Evolutionary conservation across 2,888 invertebrate genomes (phyloP), one percentile per base, ranked within the genome.

Genomic region (Pyralis farinalis): DNA sequence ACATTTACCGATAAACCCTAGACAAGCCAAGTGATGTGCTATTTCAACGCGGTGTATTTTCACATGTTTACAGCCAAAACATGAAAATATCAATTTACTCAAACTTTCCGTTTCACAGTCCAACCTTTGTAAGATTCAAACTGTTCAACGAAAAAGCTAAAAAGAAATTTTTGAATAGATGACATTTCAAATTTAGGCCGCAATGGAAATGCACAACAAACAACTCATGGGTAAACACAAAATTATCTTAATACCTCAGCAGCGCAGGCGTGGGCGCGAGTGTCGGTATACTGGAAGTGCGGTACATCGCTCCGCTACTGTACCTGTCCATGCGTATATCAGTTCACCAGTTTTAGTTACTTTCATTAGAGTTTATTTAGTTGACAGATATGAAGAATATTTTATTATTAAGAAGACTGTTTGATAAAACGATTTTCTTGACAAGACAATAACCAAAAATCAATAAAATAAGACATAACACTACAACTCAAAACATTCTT

Each of bases 231-330:
- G 61, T 71, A 80, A 79, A 77, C 70, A 73, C 51, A 55, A 59
- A 62, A 51, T 56, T 66, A 54, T 73, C 16, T 16, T 16, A 16
- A 74, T 94, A 94, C 94, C 94, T 94, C 91, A 92, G 92, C 82
- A 92, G 83, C 73, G 91, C 90, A 82, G 92, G 91, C 77, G 92
- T 90, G 85, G 92, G 91, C 70, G 93, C 92, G 90, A 96, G 92
- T 90, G 95, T 94, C 81, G 96, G 96, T 91, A 96, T 96, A 91
- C 96, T 96, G 86, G 95, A 96, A 72, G 96, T 94, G 92, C 96
- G 93, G 92, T 94, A 94, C 91, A 96, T 95, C 90, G 93, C 93
- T 84, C 94, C 91, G 75, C 88, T 91, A 76, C 88, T 80, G 79
- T 89, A 90, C 89, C 89, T 90, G 82, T 72, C 75, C 77, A 61